phyloP scores from a whole-genome alignment of 2,888 invertebrate species.

The Drosophila macrospina region DNA sequence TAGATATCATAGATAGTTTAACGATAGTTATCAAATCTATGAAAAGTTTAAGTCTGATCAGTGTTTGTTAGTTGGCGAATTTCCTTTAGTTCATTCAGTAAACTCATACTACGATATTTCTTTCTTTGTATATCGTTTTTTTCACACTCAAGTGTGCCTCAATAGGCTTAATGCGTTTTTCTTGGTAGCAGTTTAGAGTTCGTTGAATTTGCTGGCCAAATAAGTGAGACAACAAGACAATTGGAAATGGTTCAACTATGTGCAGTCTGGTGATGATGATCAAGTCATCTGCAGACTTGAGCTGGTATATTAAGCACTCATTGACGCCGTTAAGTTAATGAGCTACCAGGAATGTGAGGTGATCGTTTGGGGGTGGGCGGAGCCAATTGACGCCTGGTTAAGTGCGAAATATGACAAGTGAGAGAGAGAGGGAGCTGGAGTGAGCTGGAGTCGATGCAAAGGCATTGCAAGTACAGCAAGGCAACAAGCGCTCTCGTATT shows the following conservation, averaged over 20 bases:
- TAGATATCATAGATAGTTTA: no score
- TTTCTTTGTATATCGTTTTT: background rate
- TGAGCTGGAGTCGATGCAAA: background rate
- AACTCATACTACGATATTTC: slow-evolving; percentile 8
- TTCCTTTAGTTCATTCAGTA: no score
- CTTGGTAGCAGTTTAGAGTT: slow-evolving; percentile 26
- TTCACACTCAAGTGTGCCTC: slow-evolving; percentile 12
- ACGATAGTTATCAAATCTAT: no score
- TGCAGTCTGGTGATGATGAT: background rate
- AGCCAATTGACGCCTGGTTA: slow-evolving; percentile 73
- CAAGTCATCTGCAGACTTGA: background rate
- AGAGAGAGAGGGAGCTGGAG: background rate
- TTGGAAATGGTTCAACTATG: background rate
- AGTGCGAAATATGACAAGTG: slow-evolving; percentile 71
- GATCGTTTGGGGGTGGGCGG: slow-evolving; percentile 8
- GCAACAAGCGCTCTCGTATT: slow-evolving; percentile 68
- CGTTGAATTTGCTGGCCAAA: slow-evolving; percentile 24
- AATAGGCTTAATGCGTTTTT: slow-evolving; percentile 33
- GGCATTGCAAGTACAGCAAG: no score
- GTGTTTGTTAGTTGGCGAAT: no score
- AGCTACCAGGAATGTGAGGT: slow-evolving; percentile 54
- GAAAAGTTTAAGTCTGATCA: no score
- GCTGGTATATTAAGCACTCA: slow-evolving; percentile 46
- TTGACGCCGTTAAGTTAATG: slow-evolving; percentile 67
- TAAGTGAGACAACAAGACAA: slow-evolving; percentile 36